Evolutionary conservation across 2,797 vertebrate species (phyloP).

Genomic region (Chelidonichthys spinosus): DNA sequence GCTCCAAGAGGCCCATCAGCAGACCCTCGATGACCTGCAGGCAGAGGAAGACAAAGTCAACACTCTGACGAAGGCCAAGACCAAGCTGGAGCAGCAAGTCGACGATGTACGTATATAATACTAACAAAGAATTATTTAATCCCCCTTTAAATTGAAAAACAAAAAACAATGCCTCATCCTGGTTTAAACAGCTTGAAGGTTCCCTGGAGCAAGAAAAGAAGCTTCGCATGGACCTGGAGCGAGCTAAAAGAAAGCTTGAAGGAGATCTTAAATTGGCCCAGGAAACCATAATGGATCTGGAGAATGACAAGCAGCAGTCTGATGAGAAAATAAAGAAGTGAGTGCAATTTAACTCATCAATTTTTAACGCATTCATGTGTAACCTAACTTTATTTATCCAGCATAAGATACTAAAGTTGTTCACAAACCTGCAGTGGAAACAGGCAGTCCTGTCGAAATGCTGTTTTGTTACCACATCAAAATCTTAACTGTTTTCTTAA

Average conservation of each 20-base stretch:
- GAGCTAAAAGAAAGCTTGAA: conserved; percentile 89
- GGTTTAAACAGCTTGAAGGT: conserved; percentile 83
- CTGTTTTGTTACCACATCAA: neutral
- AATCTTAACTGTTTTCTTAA: neutral
- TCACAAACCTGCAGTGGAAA: neutral
- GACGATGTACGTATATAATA: conserved; percentile 82
- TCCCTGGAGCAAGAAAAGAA: conserved; percentile 91
- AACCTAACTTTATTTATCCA: neutral
- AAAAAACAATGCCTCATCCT: neutral
- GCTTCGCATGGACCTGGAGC: conserved; percentile 87
- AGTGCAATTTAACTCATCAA: conserved; percentile 11
- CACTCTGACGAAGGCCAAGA: conserved; percentile 84
- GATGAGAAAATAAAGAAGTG: conserved; percentile 91
- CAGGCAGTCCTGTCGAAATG: neutral
- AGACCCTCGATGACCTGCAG: conserved; percentile 86
- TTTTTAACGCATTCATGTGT: neutral
- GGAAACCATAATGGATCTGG: conserved; percentile 87
- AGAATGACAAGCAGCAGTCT: conserved; percentile 89
- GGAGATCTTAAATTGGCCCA: conserved; percentile 90
- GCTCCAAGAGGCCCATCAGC: conserved; percentile 84
- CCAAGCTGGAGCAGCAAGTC: conserved; percentile 88
- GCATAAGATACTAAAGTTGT: neutral
- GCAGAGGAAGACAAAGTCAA: conserved; percentile 89
- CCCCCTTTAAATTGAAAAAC: neutral
- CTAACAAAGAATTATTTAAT: conserved; percentile 20